phyloP scores from a whole-genome alignment of 2,888 invertebrate genomes.

The Drosophila affinis region DNA sequence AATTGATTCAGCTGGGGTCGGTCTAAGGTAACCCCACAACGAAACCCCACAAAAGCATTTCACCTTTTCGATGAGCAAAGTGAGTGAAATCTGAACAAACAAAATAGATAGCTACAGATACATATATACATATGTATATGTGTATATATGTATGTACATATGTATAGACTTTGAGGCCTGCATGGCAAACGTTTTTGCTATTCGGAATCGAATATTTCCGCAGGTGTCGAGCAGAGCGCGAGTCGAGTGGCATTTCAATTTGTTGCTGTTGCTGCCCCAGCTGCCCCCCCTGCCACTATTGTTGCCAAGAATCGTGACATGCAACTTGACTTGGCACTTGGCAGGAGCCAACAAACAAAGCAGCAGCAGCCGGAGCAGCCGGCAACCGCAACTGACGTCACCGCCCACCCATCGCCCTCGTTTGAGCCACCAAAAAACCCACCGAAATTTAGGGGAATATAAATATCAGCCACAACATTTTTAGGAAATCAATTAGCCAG shows the following conservation, averaged over 20 bases:
- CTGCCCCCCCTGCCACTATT: constrained; percentile 32
- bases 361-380: constrained; percentile 28
- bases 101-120: constrained; percentile 39
- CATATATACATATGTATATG: constrained; percentile 22
- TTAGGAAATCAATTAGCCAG: constrained; percentile 37
- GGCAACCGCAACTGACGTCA: constrained; percentile 61
- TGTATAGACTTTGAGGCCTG: constrained; percentile 31
- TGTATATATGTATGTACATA: constrained; percentile 26
- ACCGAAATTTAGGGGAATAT: constrained; percentile 18
- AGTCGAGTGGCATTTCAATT: constrained; percentile 73
- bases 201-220: constrained; percentile 69
- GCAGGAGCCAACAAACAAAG: constrained; percentile 56
- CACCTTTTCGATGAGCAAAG: constrained; percentile 63
- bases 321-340: constrained; percentile 73
- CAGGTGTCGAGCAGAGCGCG: constrained; percentile 63
- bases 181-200: constrained; percentile 32
- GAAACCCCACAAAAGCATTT: constrained; percentile 47
- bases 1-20: constrained; percentile 64
- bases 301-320: constrained; percentile 74
- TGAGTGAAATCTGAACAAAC: constrained; percentile 41
- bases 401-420: constrained; percentile 42
- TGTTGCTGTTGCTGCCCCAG: constrained; percentile 51
- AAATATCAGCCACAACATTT: constrained; percentile 25
- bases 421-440: constrained; percentile 2
- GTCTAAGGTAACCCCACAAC: constrained; percentile 43